Percentiles rank a stretch among this genome's conserved stretches.
phyloP scores from a whole-genome alignment of 2,888 invertebrate species.

The Xanthia icteritia region DNA sequence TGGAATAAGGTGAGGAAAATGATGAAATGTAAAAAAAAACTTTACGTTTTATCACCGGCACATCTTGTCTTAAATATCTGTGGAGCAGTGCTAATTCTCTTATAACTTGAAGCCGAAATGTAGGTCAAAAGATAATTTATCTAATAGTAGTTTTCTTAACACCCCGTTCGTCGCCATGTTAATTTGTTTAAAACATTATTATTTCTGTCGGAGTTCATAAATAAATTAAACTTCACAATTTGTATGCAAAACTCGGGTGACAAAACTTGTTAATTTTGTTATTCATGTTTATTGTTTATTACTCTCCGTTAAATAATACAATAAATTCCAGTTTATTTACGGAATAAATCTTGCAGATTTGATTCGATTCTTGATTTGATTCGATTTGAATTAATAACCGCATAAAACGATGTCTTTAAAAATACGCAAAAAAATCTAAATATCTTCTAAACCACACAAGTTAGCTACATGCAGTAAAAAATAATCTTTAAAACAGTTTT shows the following conservation, averaged over 20 bases:
- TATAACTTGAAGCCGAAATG: background rate
- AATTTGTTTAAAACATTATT: conserved; percentile 62
- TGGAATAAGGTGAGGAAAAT: too few species aligned
- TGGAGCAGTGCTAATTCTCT: background rate
- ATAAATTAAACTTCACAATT: conserved; percentile 65
- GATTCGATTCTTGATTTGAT: background rate
- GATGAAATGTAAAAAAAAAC: too few species aligned
- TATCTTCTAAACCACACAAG: too few species aligned
- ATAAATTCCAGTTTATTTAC: conserved; percentile 8
- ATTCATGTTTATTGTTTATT: conserved; percentile 55
- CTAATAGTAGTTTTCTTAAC: conserved; percentile 42
- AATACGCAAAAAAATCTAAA: too few species aligned
- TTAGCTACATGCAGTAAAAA: too few species aligned
- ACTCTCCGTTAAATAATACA: conserved; percentile 34
- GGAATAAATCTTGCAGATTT: background rate
- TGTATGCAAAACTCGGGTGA: conserved; percentile 61
- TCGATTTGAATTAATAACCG: background rate
- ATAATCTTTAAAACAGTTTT: too few species aligned
- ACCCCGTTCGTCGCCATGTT: conserved; percentile 17
- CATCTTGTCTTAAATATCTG: conserved; percentile 2
- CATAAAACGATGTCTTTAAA: background rate
- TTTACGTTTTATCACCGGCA: too few species aligned
- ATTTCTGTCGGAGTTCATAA: conserved; percentile 56
- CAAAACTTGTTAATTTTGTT: conserved; percentile 60
- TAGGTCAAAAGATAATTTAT: conserved; percentile 32